Conservation (phyloP, 1,140 invertebrate genomes). For the Spodoptera frugiperda region DNA sequence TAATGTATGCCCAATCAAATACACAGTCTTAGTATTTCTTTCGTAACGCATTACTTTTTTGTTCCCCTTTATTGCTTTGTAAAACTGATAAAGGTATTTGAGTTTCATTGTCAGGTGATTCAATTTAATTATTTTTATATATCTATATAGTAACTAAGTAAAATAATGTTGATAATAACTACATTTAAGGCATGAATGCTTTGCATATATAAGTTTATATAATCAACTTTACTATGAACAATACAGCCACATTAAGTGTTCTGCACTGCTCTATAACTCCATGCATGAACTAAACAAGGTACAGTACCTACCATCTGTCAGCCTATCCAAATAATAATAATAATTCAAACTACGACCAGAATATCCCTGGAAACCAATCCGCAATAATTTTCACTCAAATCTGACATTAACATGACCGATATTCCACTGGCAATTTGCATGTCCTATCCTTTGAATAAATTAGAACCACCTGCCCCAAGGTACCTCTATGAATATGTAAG, state of each 20-base stretch:
- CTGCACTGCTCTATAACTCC: constrained; percentile 1
- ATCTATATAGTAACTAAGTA: too few relatives aligned
- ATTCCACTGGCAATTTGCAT: constrained; percentile 83
- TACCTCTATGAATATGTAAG: constrained; percentile 85
- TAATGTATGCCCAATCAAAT: too few relatives aligned
- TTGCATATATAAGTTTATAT: too few relatives aligned
- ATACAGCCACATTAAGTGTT: constrained; percentile 54
- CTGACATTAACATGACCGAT: constrained; percentile 85
- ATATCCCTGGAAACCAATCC: constrained; percentile 70
- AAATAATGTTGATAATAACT: too few relatives aligned
- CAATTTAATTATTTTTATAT: too few relatives aligned
- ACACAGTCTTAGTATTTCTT: too few relatives aligned
- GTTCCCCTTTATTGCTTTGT: too few relatives aligned
- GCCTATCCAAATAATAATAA: constrained; percentile 44
- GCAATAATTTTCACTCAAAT: constrained; percentile 84
- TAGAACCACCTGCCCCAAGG: constrained; percentile 78
- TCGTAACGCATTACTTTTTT: too few relatives aligned
- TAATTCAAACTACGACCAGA: constrained; percentile 57
- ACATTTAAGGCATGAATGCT: too few relatives aligned
- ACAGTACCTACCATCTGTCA: not conserved
- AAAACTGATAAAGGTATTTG: too few relatives aligned
- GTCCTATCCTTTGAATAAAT: constrained; percentile 83
- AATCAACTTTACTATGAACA: too few relatives aligned
- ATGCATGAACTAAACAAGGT: not conserved
- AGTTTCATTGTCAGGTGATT: too few relatives aligned